Percentiles rank a stretch among this genome's conserved stretches.
Conservation (phyloP, 37 sponge, comb jelly and placozoan genomes). For the Aplysina aerophoba region DNA sequence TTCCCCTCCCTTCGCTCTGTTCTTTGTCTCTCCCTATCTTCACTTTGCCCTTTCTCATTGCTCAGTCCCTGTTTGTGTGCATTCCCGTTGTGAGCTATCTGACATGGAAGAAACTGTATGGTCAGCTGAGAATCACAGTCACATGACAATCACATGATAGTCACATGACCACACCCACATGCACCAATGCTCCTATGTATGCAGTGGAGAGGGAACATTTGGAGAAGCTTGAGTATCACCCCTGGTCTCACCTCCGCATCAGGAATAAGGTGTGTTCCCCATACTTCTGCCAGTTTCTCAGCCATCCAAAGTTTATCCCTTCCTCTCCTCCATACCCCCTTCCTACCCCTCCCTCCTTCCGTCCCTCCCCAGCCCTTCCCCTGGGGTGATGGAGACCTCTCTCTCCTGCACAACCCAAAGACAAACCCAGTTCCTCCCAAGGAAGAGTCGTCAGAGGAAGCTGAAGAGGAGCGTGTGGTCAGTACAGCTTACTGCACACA, state of each 20-base stretch:
- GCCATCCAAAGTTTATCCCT: too few relatives aligned
- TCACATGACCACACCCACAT: neutral
- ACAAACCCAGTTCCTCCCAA: slow-evolving; percentile 49
- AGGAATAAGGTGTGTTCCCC: slow-evolving; percentile 46
- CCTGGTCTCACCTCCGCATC: slow-evolving; percentile 59
- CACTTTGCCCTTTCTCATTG: neutral
- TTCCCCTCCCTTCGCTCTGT: neutral
- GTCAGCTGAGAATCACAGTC: slow-evolving; percentile 25
- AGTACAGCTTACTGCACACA: neutral
- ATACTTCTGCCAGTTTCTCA: neutral
- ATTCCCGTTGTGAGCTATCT: slow-evolving; percentile 47
- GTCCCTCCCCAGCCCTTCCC: slow-evolving; percentile 61
- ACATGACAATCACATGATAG: neutral
- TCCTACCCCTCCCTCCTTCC: neutral
- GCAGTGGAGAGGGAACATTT: neutral
- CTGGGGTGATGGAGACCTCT: slow-evolving; percentile 68
- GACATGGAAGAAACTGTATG: slow-evolving; percentile 47
- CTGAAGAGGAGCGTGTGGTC: neutral
- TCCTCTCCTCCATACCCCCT: too few relatives aligned
- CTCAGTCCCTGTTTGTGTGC: slow-evolving; percentile 52
- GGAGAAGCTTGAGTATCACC: slow-evolving; percentile 26
- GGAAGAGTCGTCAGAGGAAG: neutral
- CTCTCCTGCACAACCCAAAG: slow-evolving; percentile 65
- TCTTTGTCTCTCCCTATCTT: too few relatives aligned
- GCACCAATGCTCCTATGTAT: neutral